Percentiles rank a stretch among this genome's conserved stretches.
Conservation (phyloP, 2,888 invertebrate genomes). For the Notodonta dromedarius region DNA sequence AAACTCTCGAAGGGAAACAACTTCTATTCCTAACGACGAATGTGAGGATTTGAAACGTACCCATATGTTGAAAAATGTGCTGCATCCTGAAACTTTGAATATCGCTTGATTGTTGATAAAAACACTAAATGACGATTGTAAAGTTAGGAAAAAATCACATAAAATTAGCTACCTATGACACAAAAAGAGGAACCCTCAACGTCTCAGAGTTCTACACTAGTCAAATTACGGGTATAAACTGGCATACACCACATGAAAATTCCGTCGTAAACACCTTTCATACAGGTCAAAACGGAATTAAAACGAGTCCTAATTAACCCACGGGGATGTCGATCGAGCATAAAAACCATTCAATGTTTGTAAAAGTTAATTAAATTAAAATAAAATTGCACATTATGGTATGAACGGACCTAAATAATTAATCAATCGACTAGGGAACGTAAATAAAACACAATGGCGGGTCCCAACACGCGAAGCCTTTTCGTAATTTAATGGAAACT, state of each 20-base stretch:
- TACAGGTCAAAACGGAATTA: constrained; percentile 14
- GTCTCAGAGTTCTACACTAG: constrained; percentile 13
- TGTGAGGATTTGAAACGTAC: neutral
- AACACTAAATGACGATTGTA: neutral
- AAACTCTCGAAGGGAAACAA: no score
- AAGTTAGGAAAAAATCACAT: neutral
- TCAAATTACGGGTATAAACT: constrained; percentile 21
- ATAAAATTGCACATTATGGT: constrained; percentile 16
- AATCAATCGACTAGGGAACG: constrained; percentile 28
- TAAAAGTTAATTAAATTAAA: constrained; percentile 33
- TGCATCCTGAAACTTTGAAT: neutral
- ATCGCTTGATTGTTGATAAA: neutral
- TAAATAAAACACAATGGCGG: constrained; percentile 14
- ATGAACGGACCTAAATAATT: constrained; percentile 18
- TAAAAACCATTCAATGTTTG: constrained; percentile 21
- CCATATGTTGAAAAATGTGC: neutral
- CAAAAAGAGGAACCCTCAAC: neutral
- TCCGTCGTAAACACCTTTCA: neutral
- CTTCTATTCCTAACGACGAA: no score
- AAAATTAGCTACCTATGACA: neutral
- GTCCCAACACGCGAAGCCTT: neutral
- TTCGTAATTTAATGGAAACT: neutral
- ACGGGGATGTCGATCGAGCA: constrained; percentile 24
- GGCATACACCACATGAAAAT: constrained; percentile 13
- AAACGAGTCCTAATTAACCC: constrained; percentile 23